Evolutionary conservation across 2,888 invertebrate species (phyloP), one percentile per base, ranked within the genome.

Genomic region (Erebia epiphron): DNA sequence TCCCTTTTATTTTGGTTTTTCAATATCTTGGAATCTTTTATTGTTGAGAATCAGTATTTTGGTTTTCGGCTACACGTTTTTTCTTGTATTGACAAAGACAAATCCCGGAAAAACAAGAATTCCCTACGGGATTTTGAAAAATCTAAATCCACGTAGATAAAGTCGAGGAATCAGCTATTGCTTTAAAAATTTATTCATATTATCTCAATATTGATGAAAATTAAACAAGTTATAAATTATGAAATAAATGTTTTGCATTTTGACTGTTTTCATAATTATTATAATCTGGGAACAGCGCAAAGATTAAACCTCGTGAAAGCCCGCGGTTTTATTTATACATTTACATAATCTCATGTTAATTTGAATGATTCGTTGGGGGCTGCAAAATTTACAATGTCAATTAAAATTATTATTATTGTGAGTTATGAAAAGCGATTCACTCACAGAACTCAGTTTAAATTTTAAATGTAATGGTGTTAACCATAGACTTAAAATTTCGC

Each of bases 261-360:
- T 10, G 54, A 54, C 54, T 54, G 54, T 18, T 54, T 54, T 54
- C 54, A 18, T 54, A 50, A 35, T 35, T 16, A 52, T 54, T 18
- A 11, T 26, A 35, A 9, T 14, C 13, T 35, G 57, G 57, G 9
- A 58, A n/a, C 35, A 14, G 35, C 14, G 57, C 2, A 54, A 18
- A 54, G 61, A 61, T 43, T 61, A 43, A 61, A 16, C 16, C 43
- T 56, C 11, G 13, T 18, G 43, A 43, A 46, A 16, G 16, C 43
- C 11, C 11, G 13, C 16, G 41, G 41, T 60, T 61, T 61, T 43
- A 46, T 61, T 43, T 43, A 43, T 61, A 18, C 13, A 43, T 43
- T 61, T 43, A 13, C 61, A 46, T 18, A 61, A 61, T 61, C 61
- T 61, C 43, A 8, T 43, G 61, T 61, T 61, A 43, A 43, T 61